Evolutionary conservation across 2,797 vertebrate species (phyloP), one percentile per base, ranked within the genome.

Genomic region (Acomys russatus): DNA sequence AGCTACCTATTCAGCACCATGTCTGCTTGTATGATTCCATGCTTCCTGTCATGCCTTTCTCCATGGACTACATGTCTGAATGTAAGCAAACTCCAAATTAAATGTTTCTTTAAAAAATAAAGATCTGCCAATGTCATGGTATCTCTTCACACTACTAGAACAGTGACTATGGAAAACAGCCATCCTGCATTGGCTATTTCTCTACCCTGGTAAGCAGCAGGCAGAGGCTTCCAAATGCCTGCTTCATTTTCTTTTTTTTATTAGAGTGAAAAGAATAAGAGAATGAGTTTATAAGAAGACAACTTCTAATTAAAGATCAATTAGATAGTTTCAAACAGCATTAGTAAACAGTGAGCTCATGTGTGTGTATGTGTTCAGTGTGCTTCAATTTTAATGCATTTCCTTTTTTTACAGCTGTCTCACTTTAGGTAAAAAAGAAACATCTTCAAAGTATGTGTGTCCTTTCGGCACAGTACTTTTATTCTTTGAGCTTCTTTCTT

Each of bases 231-330:
- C 1, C 35, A 76, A 88, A 88, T 71, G 71, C 3, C 64, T 85
- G 14, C 44, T 7, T 73, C 18, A 33, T 84, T 82, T 12, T 44
- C 33, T 63, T 80, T 89, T 89, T 30, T 1, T 78, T 93, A 70
- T 28, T 2, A 95, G 87, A 85, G 51, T 84, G 44, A 90, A 66
- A 33, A 84, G 9, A 92, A 35, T 96, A 90, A 71, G 44, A 87
- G 15, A 91, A 49, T 95, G 33, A 71, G 2, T 70, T 88, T 9
- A 61, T 61, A 25, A 51, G 8, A 28, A 83, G 49, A 11, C 11
- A 91, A 38, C 14, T 84, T 88, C 63, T 80, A 78, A 73, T 30
- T 20, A 64, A 70, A 51, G 10, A 38, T 11, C 51, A 63, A 64
- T 54, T 28, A 84, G 5, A 17, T 73, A 51, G 4, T 87, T 94